Percentiles rank a stretch among this genome's conserved stretches.
Evolutionary conservation across 2,113 vertebrate species (phyloP).

Genomic region (Callithrix jacchus): DNA sequence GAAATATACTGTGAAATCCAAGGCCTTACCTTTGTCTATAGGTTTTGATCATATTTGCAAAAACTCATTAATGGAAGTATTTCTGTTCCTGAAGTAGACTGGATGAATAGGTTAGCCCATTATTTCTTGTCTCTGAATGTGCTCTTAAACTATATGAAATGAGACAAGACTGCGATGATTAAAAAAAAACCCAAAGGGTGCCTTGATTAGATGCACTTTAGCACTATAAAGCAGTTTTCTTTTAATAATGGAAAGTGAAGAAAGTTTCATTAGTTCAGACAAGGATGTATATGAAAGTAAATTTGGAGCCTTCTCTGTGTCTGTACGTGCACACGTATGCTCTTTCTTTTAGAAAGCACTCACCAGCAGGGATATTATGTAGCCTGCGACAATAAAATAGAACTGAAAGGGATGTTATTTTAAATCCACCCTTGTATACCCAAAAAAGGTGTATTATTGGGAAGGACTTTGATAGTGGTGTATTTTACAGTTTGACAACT

Average conservation of each 20-base stretch:
- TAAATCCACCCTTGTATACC: slow-evolving; percentile 76
- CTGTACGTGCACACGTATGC: fast-evolving
- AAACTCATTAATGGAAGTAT: slow-evolving; percentile 59
- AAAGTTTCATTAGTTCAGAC: slow-evolving; percentile 54
- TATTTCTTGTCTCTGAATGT: slow-evolving; percentile 59
- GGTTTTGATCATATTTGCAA: slow-evolving; percentile 63
- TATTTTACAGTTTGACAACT: slow-evolving; percentile 88
- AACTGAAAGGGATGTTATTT: slow-evolving; percentile 65
- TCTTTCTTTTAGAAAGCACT: slow-evolving; percentile 47
- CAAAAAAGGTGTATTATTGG: slow-evolving; percentile 81
- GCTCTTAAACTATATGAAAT: slow-evolving; percentile 62
- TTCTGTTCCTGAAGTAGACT: slow-evolving; percentile 49
- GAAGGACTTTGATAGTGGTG: slow-evolving; percentile 81
- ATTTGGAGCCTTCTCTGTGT: slow-evolving; percentile 14
- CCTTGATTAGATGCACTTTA: slow-evolving; percentile 44
- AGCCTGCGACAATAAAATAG: slow-evolving; percentile 68
- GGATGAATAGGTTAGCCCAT: slow-evolving; percentile 49
- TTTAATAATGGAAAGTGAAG: slow-evolving; percentile 55
- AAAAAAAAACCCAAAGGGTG: slow-evolving; percentile 35
- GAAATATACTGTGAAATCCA: background rate
- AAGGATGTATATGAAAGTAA: background rate
- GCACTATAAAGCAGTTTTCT: slow-evolving; percentile 54
- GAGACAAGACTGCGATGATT: slow-evolving; percentile 32
- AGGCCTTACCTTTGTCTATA: slow-evolving; percentile 51
- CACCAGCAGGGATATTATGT: slow-evolving; percentile 45